These are phyloP conservation scores for Scalopus aquaticus DNA, from an alignment of 2,113 vertebrate genomes.

Conservation along the genomic window DNA sequence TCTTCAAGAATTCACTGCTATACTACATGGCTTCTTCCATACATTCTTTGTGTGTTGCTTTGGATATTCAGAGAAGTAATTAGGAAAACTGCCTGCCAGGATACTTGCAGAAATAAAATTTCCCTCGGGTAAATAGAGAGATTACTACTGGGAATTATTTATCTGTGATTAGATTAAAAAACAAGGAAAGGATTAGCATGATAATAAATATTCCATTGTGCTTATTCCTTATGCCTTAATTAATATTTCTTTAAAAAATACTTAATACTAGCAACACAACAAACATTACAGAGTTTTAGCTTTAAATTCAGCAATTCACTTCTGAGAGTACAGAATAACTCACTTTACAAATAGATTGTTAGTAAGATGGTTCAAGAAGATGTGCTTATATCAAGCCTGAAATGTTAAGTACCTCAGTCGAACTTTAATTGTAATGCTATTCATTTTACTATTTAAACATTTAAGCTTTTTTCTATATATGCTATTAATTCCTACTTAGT, in stretches of 20 bases:
- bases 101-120: conserved; percentile 42
- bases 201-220: neutral
- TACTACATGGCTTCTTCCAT: neutral
- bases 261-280: neutral
- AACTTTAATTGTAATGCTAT: conserved; percentile 20
- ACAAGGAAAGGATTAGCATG: neutral
- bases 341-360: neutral
- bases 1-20: neutral
- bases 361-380: neutral
- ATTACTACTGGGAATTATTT: conserved; percentile 15
- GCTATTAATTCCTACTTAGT: conserved; percentile 20
- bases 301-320: conserved; percentile 42
- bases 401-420: conserved; percentile 4
- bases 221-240: conserved; percentile 33
- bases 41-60: neutral
- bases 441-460: neutral
- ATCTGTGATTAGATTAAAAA: conserved; percentile 30
- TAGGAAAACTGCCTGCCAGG: neutral
- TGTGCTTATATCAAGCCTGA: neutral
- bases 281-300: conserved; percentile 26
- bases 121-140: conserved; percentile 1
- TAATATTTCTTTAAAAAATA: conserved; percentile 33
- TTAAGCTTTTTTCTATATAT: neutral
- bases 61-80: neutral
- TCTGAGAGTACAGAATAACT: neutral